A percentile compares a stretch with the other conserved stretches of the same genome.
These are phyloP conservation scores for Actias luna DNA, from an alignment of 2,888 invertebrate species.

Conservation along the genomic window DNA sequence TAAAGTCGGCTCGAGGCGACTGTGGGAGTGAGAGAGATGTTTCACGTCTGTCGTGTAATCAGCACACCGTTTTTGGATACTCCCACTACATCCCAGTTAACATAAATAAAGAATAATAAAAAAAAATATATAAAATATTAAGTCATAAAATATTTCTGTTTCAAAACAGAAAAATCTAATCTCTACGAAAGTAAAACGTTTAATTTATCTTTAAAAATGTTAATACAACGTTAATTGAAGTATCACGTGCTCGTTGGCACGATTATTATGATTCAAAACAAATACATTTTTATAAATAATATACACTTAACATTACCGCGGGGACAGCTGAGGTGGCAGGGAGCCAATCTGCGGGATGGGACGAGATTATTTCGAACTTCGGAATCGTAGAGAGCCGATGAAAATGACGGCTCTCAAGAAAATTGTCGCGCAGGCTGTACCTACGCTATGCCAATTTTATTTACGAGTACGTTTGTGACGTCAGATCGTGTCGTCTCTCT, in stretches of 20 bases:
- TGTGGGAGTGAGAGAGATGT: too few relatives aligned
- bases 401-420: slow-evolving; percentile 7
- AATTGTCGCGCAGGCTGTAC: slow-evolving; percentile 7
- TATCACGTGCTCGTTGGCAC: slow-evolving; percentile 51
- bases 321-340: slow-evolving; percentile 72
- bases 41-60: too few relatives aligned
- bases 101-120: too few relatives aligned
- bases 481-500: slow-evolving; percentile 20
- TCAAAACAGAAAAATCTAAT: too few relatives aligned
- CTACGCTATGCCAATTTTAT: slow-evolving; percentile 17
- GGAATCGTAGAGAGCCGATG: background rate
- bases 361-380: slow-evolving; percentile 47
- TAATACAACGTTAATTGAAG: slow-evolving; percentile 24
- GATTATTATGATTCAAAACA: slow-evolving; percentile 69
- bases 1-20: too few relatives aligned
- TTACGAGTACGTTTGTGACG: slow-evolving; percentile 27
- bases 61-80: too few relatives aligned
- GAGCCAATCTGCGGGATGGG: slow-evolving; percentile 57
- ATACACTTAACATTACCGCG: slow-evolving; percentile 55
- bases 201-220: slow-evolving; percentile 10
- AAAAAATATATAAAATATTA: background rate
- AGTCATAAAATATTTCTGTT: background rate
- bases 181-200: background rate
- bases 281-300: slow-evolving; percentile 74
- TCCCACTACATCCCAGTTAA: too few relatives aligned